phyloP scores from a whole-genome alignment of 2,797 vertebrate genomes.

The Hypotaenidia okinawae region DNA sequence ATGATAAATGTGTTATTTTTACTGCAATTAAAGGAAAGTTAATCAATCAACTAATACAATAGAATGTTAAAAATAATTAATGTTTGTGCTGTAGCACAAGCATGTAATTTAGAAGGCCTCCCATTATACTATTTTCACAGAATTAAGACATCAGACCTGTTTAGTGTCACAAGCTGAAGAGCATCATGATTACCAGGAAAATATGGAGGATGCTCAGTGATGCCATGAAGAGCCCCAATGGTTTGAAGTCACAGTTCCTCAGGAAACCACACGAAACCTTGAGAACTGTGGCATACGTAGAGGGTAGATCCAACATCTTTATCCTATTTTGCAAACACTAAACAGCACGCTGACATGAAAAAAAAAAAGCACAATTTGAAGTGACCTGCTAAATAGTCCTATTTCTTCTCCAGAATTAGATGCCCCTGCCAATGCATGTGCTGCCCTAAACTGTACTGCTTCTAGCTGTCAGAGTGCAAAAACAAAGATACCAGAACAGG shows the following conservation, averaged over 20 bases:
- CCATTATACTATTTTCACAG: background rate
- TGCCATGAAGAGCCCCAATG: background rate
- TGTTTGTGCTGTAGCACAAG: background rate
- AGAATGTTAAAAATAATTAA: background rate
- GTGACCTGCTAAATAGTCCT: background rate
- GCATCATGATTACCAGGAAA: background rate
- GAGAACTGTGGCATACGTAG: background rate
- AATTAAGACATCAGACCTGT: background rate
- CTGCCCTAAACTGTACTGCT: background rate
- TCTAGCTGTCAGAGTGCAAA: background rate
- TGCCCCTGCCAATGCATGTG: background rate
- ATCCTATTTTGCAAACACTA: background rate
- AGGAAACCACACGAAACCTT: background rate
- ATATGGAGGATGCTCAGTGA: background rate
- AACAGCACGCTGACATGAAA: background rate
- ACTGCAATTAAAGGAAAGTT: background rate
- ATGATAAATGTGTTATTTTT: background rate
- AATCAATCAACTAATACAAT: background rate
- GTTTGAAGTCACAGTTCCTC: background rate
- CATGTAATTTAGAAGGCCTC: background rate
- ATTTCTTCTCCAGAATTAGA: slow-evolving; percentile 3
- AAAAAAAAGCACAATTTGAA: background rate
- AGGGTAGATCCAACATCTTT: background rate
- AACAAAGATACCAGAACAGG: background rate
- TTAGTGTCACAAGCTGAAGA: background rate